Percentiles rank a stretch among this genome's conserved stretches.
Conservation (phyloP, 2,888 invertebrate species). For the Pristionchus mayeri region DNA sequence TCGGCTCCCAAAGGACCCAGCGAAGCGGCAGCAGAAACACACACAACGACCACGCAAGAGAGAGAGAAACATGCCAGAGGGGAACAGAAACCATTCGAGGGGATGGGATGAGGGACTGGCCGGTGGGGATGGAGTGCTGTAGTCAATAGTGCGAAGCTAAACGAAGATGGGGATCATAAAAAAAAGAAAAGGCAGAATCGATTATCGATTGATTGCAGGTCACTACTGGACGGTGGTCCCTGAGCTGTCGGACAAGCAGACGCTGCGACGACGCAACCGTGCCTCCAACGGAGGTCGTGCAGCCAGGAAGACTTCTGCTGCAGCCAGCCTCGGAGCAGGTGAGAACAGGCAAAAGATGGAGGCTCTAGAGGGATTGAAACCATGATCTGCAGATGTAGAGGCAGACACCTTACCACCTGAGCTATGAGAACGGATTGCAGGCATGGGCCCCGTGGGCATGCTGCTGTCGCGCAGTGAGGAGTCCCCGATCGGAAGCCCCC, state of each 20-base stretch:
- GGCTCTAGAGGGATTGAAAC: background rate
- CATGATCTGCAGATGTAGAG: background rate
- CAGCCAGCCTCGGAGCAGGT: conserved; percentile 53
- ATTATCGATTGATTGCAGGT: conserved; percentile 59
- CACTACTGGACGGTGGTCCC: conserved; percentile 76
- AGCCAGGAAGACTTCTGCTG: conserved; percentile 22
- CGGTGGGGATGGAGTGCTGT: too few species aligned
- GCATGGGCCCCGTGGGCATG: background rate
- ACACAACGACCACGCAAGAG: conserved; percentile 31
- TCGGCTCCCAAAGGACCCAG: conserved; percentile 2
- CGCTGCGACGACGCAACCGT: conserved; percentile 61
- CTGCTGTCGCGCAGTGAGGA: conserved; percentile 28
- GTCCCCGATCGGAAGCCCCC: conserved; percentile 42
- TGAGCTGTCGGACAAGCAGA: conserved; percentile 73
- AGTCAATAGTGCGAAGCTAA: too few species aligned
- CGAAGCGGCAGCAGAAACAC: conserved; percentile 25
- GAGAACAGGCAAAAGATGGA: background rate
- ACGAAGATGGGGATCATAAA: background rate
- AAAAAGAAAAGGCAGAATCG: background rate
- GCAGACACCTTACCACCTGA: background rate
- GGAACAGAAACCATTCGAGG: background rate
- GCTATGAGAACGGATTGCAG: background rate
- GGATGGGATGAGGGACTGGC: too few species aligned
- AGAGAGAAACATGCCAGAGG: conserved; percentile 18
- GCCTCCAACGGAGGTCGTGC: conserved; percentile 15